Evolutionary conservation across 2,113 vertebrate genomes (phyloP), one percentile per base, ranked within the genome.

Genomic region (Bucco capensis): DNA sequence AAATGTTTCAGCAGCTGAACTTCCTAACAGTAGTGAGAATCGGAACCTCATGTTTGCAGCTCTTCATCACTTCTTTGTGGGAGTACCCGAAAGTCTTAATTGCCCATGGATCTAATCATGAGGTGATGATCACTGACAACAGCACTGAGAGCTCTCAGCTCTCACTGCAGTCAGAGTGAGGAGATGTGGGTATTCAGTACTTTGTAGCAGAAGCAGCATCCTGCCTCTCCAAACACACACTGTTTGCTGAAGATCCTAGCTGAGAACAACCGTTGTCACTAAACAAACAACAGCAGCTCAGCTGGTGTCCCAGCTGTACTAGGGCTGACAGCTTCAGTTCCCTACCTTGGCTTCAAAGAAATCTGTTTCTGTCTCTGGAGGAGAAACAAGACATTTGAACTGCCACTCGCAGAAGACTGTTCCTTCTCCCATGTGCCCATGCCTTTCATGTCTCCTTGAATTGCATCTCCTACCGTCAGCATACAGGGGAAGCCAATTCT

Each of bases 31-130:
- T 4, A 69, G 60, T 72, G 79, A 86, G 88, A 95, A 95, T 94
- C 80, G 91, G 69, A 95, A 92, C 76, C 69, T 93, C 44, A 67
- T 90, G 79, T 93, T 90, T 95, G 49, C 53, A 85, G 70, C 24
- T 74, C 54, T 79, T 95, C 72, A 23, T 73, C 56, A 56, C 53
- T 92, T 92, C 74, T 86, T 15, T 74, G 58, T 62, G 65, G 73
- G 64, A 92, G 88, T 77, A 95, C 88, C 80, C 74, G 60, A 91
- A 86, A 81, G 30, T 27, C 24, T 81, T 91, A 90, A 47, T 57
- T 88, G 83, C 61, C 60, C 72, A 49, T 2, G 37, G 61, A 33
- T 42, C 51, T 81, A 90, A 88, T 62, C 69, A 88, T 5, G 38
- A 71, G n/a, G 76, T 69, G 86, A 81, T 86, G 56, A 91, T 85